Base-by-base conservation (phyloP, 2,888 invertebrate genomes). In the Scaptomyza polygonia region DNA sequence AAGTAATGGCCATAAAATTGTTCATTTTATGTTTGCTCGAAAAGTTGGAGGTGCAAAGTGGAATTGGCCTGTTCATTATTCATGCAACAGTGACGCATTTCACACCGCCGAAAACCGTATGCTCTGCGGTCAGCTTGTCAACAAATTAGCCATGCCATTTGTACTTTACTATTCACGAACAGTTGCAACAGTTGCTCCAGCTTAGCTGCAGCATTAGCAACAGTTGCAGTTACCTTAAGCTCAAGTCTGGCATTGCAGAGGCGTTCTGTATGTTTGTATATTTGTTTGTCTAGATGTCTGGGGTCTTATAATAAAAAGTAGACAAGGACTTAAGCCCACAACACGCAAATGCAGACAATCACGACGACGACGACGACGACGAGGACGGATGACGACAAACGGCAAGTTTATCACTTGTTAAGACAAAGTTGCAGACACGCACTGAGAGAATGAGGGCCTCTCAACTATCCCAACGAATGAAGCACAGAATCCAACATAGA, bases 141-240 rank as follows among this genome's bases (percentile, higher is more conserved):
- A 77, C 77, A 81, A 84, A 81, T 81, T 81, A 84, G 81, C 81
- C 81, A 81, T 81, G 81, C 81, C 84, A 81, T 81, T 84, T 81
- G 81, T 84, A 84, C 66, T 84, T 81, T 81, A 66, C 68, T 63
- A 81, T 78, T 78, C 84, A 66, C 78, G 68, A 66, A 53, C 55
- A 57, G 52, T 39, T 39, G 39, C 51, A 45, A 51, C 34, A 48
- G 51, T 39, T 45, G 66, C 21, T 11, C n/a, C n/a, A 29, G 21
- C 27, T 34, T 3, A 36, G 21, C 34, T 12, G 43, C 51, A 30
- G 47, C 36, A 47, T 45, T 30, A n/a, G 57, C 59, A 54, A 9
- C 14, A 39, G 51, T 36, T 47, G 42, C 53, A 36, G 56, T 36
- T 21, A 30, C 21, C 54, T 32, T 42, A 58, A 45, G 52, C 47